phyloP scores from a whole-genome alignment of 2,888 invertebrate species.

The Ernsta delagoae region DNA sequence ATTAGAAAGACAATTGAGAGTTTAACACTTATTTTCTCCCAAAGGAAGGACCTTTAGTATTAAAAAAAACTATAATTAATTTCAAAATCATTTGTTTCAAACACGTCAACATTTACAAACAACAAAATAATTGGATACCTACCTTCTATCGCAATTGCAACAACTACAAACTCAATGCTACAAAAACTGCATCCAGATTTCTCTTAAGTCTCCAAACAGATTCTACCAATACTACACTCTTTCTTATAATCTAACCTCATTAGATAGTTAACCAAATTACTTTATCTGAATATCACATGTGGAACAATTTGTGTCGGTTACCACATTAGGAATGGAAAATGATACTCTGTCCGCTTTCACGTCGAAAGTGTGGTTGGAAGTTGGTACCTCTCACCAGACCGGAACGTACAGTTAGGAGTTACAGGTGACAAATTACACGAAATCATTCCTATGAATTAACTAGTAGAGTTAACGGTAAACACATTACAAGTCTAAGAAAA shows the following conservation, averaged over 20 bases:
- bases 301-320: slow-evolving; percentile 30
- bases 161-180: too few species aligned
- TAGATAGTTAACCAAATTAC: slow-evolving; percentile 30
- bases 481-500: background rate
- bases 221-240: too few species aligned
- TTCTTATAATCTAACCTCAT: slow-evolving; percentile 11
- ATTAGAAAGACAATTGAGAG: too few species aligned
- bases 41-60: too few species aligned
- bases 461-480: background rate
- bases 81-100: too few species aligned
- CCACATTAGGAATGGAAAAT: slow-evolving; percentile 33
- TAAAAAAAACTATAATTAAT: too few species aligned
- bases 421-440: slow-evolving; percentile 27
- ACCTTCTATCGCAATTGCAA: too few species aligned
- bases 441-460: slow-evolving; percentile 8
- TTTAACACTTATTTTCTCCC: too few species aligned
- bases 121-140: too few species aligned
- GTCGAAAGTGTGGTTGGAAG: slow-evolving; percentile 26
- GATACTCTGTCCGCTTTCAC: slow-evolving; percentile 27
- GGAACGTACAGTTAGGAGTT: slow-evolving; percentile 21
- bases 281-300: slow-evolving; percentile 25
- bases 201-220: too few species aligned
- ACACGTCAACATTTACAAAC: too few species aligned
- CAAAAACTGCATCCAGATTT: too few species aligned
- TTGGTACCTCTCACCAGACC: slow-evolving; percentile 33